phyloP scores from a whole-genome alignment of 2,113 vertebrate species.

The Brachypodius melanocephalos region DNA sequence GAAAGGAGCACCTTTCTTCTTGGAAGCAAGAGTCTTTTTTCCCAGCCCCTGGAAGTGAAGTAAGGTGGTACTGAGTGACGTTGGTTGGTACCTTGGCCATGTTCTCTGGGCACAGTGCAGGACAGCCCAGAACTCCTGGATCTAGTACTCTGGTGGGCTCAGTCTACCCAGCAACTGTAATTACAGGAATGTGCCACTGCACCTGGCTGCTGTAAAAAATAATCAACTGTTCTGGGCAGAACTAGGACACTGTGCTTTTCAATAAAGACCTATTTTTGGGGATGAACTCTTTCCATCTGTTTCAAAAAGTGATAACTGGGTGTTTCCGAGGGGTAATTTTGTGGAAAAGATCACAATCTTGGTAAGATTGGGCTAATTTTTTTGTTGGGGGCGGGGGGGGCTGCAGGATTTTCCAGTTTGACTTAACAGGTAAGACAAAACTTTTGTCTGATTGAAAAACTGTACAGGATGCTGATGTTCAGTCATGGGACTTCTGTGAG shows the following conservation, averaged over 20 bases:
- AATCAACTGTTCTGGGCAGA: background rate
- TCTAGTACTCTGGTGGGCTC: background rate
- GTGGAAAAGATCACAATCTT: background rate
- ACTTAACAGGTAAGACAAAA: background rate
- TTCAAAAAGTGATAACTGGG: background rate
- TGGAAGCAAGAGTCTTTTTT: background rate
- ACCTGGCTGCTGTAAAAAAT: background rate
- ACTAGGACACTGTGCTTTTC: background rate
- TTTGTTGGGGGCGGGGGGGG: rapidly evolving
- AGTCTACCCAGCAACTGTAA: background rate
- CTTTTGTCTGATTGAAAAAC: background rate
- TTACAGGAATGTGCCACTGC: background rate
- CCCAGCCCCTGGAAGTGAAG: background rate
- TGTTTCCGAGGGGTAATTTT: background rate
- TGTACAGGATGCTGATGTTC: rapidly evolving
- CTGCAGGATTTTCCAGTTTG: background rate
- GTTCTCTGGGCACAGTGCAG: background rate
- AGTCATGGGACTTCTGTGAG: background rate
- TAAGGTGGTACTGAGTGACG: background rate
- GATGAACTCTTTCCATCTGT: background rate
- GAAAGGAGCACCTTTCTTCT: background rate
- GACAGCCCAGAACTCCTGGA: background rate
- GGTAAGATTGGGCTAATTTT: background rate
- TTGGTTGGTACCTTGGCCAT: background rate
- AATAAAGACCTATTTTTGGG: background rate